Conservation (phyloP, 2,113 vertebrate species). For the Coregonus clupeaformis region DNA sequence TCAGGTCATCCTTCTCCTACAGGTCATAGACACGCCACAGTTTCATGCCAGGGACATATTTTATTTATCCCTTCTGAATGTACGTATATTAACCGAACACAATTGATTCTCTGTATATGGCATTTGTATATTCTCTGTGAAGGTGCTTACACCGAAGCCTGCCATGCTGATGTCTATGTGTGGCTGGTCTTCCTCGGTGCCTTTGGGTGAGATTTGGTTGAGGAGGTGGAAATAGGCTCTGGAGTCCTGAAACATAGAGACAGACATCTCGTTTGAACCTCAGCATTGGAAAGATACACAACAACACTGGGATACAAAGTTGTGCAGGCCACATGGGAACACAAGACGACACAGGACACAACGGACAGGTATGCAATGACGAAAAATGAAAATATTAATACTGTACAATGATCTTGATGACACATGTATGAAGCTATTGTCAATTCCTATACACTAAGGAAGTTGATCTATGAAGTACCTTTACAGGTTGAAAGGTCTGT, state of each 20-base stretch:
- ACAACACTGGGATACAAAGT: not conserved
- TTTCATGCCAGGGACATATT: not conserved
- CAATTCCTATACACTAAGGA: slow-evolving; percentile 4
- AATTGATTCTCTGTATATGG: not conserved
- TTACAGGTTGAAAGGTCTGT: slow-evolving; percentile 84
- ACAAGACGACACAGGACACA: not conserved
- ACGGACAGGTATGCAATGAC: not conserved
- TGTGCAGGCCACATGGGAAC: not conserved
- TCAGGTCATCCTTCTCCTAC: slow-evolving; percentile 86
- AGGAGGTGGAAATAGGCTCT: slow-evolving; percentile 95
- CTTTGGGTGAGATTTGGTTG: slow-evolving; percentile 94
- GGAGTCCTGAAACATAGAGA: slow-evolving; percentile 80
- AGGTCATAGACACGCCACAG: slow-evolving; percentile 2
- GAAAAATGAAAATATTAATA: no score
- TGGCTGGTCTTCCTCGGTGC: slow-evolving; percentile 85
- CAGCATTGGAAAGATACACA: not conserved
- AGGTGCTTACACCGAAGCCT: slow-evolving; percentile 84
- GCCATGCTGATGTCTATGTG: slow-evolving; percentile 87
- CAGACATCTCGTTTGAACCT: not conserved
- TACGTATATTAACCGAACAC: not conserved
- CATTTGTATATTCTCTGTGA: not conserved
- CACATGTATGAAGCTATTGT: not conserved
- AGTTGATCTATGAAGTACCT: slow-evolving; percentile 72
- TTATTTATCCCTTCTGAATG: not conserved
- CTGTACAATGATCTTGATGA: no score